Percentiles rank a stretch among this genome's conserved stretches.
phyloP scores from a whole-genome alignment of 2,797 vertebrate species.

The Apogon hyalosoma region DNA sequence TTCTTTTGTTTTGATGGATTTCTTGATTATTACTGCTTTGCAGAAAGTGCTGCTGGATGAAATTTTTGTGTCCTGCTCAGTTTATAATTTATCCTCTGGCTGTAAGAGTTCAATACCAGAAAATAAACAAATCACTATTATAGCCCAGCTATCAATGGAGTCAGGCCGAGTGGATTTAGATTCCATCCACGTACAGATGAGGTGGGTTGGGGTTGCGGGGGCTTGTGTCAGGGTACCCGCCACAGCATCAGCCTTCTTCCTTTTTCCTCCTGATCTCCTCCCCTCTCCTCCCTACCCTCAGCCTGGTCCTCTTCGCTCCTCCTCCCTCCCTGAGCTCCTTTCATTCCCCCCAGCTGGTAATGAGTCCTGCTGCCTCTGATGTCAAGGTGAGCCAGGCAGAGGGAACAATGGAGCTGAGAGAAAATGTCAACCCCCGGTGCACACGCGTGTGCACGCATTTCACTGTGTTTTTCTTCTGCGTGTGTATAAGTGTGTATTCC shows the following conservation, averaged over 20 bases:
- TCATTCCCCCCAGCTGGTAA: conserved; percentile 81
- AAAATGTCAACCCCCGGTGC: conserved; percentile 77
- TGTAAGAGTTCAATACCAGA: conserved; percentile 28
- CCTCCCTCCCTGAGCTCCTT: conserved; percentile 65
- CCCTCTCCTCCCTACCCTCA: conserved; percentile 52
- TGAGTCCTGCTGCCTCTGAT: conserved; percentile 85
- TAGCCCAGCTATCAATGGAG: conserved; percentile 16
- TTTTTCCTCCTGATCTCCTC: conserved; percentile 59
- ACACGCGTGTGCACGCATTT: conserved; percentile 12
- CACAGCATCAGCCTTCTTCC: conserved; percentile 67
- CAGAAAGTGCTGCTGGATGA: conserved; percentile 38
- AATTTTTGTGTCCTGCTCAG: conserved; percentile 36
- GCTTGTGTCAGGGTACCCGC: conserved; percentile 47
- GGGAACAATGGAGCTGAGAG: conserved; percentile 81
- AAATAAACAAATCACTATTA: conserved; percentile 41
- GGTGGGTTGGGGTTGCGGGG: not conserved
- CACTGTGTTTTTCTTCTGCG: conserved; percentile 26
- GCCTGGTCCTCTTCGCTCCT: conserved; percentile 40
- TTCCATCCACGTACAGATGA: conserved; percentile 41
- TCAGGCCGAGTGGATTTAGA: conserved; percentile 43
- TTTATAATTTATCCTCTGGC: conserved; percentile 38
- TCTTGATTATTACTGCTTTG: conserved; percentile 51
- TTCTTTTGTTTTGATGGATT: conserved; percentile 38
- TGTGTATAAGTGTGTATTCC: conserved; percentile 35
- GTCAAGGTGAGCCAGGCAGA: conserved; percentile 83